Base-by-base conservation (phyloP, 2,113 vertebrate species). In the Datnioides undecimradiatus region DNA sequence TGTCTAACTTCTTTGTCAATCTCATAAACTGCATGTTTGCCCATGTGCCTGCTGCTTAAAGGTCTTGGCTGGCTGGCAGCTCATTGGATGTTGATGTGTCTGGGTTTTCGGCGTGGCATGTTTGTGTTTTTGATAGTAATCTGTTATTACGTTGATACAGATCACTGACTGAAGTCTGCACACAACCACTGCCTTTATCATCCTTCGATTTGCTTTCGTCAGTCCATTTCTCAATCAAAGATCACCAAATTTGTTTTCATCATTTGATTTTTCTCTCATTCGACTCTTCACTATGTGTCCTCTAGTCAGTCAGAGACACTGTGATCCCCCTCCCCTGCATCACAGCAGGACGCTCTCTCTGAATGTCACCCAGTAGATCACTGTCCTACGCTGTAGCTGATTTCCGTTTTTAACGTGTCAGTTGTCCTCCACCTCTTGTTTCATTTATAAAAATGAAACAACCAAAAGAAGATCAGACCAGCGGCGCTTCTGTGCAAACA, bases 91-190 rank as follows among this genome's bases (percentile, higher is more conserved):
- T 84, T 27, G 75, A n/a, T n/a, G 9, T 54, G n/a, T 75, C 31
- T 76, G 43, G 54, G 76, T 21, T 13, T 41, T 74, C 29, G n/a
- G n/a, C n/a, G 65, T 76, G 76, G 36, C 76, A 70, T 73, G 78
- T 51, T 48, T 57, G 68, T 73, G 51, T 73, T 6, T 38, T 11
- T 16, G 23, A 62, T 13, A 45, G 27, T 25, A 14, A 71, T 80
- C 21, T 40, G 17, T 63, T 41, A 2, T 9, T 31, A n/a, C 5
- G 16, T 76, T 38, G 58, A 51, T 40, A 57, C 36, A 57, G 71
- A 55, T 66, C 41, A 8, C 34, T 70, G 58, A 31, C 6, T 5
- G 2, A 49, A 41, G 31, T 63, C 54, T 72, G 48, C 14, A n/a
- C n/a, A 27, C 36, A 41, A 11, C 48, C 21, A 21, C 12, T 23